Evolutionary conservation across 2,888 invertebrate genomes (phyloP).

Genomic region (Caenorhabditis imperialis): DNA sequence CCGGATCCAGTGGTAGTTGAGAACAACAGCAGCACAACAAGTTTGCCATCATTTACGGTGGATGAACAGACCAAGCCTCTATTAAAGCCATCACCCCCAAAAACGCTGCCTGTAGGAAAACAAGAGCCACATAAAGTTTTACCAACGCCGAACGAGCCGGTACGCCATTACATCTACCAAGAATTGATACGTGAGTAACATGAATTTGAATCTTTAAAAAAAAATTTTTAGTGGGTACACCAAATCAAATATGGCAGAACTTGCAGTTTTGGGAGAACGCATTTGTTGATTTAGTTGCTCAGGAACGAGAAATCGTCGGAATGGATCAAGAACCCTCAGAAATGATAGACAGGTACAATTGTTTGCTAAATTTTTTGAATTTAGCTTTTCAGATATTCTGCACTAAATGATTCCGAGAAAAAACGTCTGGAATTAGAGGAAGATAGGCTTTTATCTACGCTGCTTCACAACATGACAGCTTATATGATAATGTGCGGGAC

Average conservation of each 20-base stretch:
- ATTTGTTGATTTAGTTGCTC: slow-evolving; percentile 95
- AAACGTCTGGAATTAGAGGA: slow-evolving; percentile 98
- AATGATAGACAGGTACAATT: slow-evolving; percentile 74
- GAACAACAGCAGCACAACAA: slow-evolving; percentile 10
- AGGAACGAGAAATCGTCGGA: slow-evolving; percentile 97
- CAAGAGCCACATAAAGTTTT: slow-evolving; percentile 57
- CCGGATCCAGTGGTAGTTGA: background rate
- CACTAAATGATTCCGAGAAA: slow-evolving; percentile 79
- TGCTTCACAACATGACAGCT: slow-evolving; percentile 95
- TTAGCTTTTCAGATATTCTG: slow-evolving; percentile 67
- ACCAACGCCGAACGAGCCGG: slow-evolving; percentile 63
- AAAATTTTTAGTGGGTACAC: slow-evolving; percentile 53
- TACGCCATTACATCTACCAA: slow-evolving; percentile 72
- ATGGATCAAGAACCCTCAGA: slow-evolving; percentile 88
- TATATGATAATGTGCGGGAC: slow-evolving; percentile 85
- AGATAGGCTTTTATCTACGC: slow-evolving; percentile 92
- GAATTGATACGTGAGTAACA: slow-evolving; percentile 70
- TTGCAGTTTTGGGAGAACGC: slow-evolving; percentile 99
- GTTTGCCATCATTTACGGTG: background rate
- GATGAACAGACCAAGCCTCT: slow-evolving; percentile 33
- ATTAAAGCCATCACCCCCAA: slow-evolving; percentile 45
- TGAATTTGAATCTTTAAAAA: background rate
- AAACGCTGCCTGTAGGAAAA: slow-evolving; percentile 49
- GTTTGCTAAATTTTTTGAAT: background rate
- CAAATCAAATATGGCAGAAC: slow-evolving; percentile 89